Evolutionary conservation across 2,113 vertebrate genomes (phyloP).

Genomic region (Narcine bancroftii): DNA sequence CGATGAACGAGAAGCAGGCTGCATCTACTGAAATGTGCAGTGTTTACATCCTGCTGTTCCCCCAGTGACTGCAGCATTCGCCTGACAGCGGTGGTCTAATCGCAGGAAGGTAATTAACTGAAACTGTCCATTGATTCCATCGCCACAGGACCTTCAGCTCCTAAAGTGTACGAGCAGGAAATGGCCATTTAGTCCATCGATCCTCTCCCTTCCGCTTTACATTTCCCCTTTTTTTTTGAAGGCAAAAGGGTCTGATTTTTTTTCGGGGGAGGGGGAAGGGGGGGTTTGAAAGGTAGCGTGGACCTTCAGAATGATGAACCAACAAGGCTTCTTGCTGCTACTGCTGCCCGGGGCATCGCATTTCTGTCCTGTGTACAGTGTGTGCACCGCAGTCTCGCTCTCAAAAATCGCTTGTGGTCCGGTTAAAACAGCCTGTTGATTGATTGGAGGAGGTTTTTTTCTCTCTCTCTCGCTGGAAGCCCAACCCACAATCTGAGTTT

Average conservation of each 20-base stretch:
- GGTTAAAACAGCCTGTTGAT: background rate
- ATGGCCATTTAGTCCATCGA: background rate
- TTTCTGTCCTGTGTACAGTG: background rate
- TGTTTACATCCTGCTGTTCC: too few relatives aligned
- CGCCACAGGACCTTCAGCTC: too few relatives aligned
- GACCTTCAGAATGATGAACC: background rate
- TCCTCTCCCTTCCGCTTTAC: background rate
- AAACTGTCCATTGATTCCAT: too few relatives aligned
- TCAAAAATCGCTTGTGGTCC: background rate
- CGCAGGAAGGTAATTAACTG: too few relatives aligned
- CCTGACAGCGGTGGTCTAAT: too few relatives aligned
- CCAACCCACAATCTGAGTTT: constrained; percentile 23
- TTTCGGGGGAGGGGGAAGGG: background rate
- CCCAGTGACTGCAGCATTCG: too few relatives aligned
- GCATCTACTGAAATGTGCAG: too few relatives aligned
- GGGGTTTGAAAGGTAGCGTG: background rate
- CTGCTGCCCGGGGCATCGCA: background rate
- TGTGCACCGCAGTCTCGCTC: background rate
- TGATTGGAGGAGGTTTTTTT: constrained; percentile 1
- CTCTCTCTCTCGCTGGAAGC: background rate
- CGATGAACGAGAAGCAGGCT: too few relatives aligned
- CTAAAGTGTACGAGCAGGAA: too few relatives aligned
- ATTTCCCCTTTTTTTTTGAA: background rate
- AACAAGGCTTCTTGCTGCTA: background rate
- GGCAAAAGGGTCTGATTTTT: background rate